These are phyloP conservation scores for Micrasema longulum DNA, from an alignment of 1,140 invertebrate species.

Conservation along the genomic window DNA sequence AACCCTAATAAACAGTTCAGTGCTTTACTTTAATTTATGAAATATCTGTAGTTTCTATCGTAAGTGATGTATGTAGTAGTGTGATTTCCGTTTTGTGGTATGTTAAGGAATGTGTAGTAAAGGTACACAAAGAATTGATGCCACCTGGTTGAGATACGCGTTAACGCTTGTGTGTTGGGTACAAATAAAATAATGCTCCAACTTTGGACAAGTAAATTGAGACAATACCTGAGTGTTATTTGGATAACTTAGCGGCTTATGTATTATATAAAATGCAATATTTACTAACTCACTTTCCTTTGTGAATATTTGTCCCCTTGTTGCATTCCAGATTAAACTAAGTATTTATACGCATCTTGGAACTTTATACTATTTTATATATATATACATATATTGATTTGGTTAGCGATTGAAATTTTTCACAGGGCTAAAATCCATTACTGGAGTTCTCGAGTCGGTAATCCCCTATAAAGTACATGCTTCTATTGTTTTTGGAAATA, in stretches of 20 bases:
- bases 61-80: constrained; percentile 14
- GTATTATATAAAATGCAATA: constrained; percentile 48
- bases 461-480: constrained; percentile 1
- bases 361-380: constrained; percentile 34
- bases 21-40: constrained; percentile 38
- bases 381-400: constrained; percentile 30
- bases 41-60: constrained; percentile 29
- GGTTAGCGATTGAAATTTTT: background rate
- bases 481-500: constrained; percentile 32
- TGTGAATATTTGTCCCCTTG: constrained; percentile 51
- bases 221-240: constrained; percentile 52
- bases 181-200: constrained; percentile 30
- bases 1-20: constrained; percentile 12
- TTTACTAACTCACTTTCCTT: constrained; percentile 43
- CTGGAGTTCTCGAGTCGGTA: background rate
- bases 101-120: background rate
- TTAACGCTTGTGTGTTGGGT: constrained; percentile 22
- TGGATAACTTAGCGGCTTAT: constrained; percentile 40
- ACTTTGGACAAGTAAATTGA: constrained; percentile 44
- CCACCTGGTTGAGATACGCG: background rate
- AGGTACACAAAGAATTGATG: constrained; percentile 7
- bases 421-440: constrained; percentile 16
- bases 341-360: constrained; percentile 36
- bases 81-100: constrained; percentile 7
- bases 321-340: constrained; percentile 54